These are phyloP conservation scores for Brachirus orientalis DNA, from an alignment of 2,113 vertebrate genomes.

Conservation along the genomic window DNA sequence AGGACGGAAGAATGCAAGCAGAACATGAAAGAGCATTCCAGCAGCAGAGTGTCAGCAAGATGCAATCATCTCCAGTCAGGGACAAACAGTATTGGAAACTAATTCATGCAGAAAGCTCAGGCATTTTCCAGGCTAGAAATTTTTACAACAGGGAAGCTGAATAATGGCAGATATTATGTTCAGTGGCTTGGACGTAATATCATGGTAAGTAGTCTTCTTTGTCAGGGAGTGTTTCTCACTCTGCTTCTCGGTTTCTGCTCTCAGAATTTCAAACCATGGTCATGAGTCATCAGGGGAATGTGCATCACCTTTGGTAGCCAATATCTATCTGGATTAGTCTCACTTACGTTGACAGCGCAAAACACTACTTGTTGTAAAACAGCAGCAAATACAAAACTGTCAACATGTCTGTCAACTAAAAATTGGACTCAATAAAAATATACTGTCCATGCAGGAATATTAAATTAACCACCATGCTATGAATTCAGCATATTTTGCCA, in stretches of 20 bases:
- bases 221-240: slow-evolving; percentile 32
- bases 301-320: not conserved
- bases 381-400: too few species aligned
- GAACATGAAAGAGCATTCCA: slow-evolving; percentile 60
- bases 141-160: slow-evolving; percentile 45
- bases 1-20: slow-evolving; percentile 53
- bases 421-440: too few species aligned
- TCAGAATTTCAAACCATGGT: not conserved
- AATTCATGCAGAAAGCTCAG: slow-evolving; percentile 48
- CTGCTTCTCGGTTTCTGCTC: slow-evolving; percentile 4
- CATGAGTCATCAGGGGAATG: slow-evolving; percentile 13
- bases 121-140: slow-evolving; percentile 53
- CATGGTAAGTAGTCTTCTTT: slow-evolving; percentile 39
- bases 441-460: too few species aligned
- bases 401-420: too few species aligned
- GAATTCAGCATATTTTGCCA: too few species aligned
- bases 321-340: slow-evolving; percentile 8
- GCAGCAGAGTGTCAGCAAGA: slow-evolving; percentile 29
- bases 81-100: slow-evolving; percentile 49
- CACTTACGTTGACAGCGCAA: not conserved
- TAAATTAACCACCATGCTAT: too few species aligned
- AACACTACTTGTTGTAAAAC: too few species aligned
- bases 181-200: slow-evolving; percentile 48
- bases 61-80: slow-evolving; percentile 54
- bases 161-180: slow-evolving; percentile 60